Base-by-base conservation (phyloP, 2,113 vertebrate genomes). In the Etheostoma spectabile region DNA sequence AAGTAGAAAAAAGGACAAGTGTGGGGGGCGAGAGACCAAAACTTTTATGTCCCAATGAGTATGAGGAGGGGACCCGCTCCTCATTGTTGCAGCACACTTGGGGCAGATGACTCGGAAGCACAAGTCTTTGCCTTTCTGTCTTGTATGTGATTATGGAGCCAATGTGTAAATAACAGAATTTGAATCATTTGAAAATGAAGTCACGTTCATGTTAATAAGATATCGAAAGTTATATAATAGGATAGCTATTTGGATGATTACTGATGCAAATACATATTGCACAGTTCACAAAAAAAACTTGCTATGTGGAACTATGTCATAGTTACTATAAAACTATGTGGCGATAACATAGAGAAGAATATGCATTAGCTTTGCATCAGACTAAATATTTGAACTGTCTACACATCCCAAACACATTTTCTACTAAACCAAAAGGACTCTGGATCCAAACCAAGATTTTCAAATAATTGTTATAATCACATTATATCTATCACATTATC, bases 21-120 rank as follows among this genome's bases (percentile, higher is more conserved):
- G 83, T 21, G 69, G 67, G 63, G 75, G 70, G 82, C 1, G 53
- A 53, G 21, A n/a, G 48, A 57, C 74, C 76, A 74, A 91, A 86
- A 83, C 90, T 93, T 89, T 89, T 84, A 88, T 74, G 86, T 83
- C 81, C 80, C 62, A 52, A 42, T 77, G 75, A 89, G 89, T 24
- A 49, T 30, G 82, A 67, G 84, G 73, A 61, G 83, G 80, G 77
- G 82, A 79, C 38, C 21, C 22, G 82, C 10, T 70, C 55, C 22
- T 63, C 79, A 84, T 93, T 92, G 91, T 90, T 53, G 76, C 22
- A 84, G 90, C 91, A 93, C 92, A 92, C 91, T 92, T 92, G 6
- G 66, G 83, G 67, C 81, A 74, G 88, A 89, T 84, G 82, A 87
- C 80, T 87, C 73, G 38, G 84, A 92, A 89, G 49, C 83, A 78